phyloP scores from a whole-genome alignment of 2,797 vertebrate genomes.

The Gouania willdenowi region DNA sequence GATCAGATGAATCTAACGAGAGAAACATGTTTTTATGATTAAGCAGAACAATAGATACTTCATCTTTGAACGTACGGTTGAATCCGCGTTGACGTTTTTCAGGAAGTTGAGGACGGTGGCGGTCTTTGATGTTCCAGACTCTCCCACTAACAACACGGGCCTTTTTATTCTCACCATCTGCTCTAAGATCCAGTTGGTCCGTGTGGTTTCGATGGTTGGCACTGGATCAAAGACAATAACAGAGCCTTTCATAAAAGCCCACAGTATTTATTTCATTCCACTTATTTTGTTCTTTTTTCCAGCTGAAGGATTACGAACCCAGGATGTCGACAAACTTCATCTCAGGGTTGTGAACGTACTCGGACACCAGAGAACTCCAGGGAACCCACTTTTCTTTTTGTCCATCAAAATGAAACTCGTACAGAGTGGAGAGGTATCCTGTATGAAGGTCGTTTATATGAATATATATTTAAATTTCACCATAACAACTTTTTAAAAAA shows the following conservation, averaged over 20 bases:
- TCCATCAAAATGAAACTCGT: slow-evolving; percentile 91
- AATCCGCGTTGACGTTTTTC: slow-evolving; percentile 76
- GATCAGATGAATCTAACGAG: slow-evolving; percentile 80
- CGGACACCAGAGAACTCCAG: slow-evolving; percentile 84
- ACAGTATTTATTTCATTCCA: neutral
- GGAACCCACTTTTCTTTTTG: slow-evolving; percentile 80
- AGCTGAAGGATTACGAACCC: slow-evolving; percentile 68
- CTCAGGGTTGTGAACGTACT: slow-evolving; percentile 80
- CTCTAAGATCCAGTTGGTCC: slow-evolving; percentile 85
- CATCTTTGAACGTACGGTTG: slow-evolving; percentile 72
- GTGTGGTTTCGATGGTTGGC: slow-evolving; percentile 90
- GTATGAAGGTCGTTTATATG: slow-evolving; percentile 21
- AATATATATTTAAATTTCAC: no score
- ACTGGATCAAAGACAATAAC: slow-evolving; percentile 65
- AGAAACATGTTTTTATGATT: neutral
- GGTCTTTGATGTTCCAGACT: slow-evolving; percentile 95
- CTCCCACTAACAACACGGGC: slow-evolving; percentile 88
- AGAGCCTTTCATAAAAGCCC: neutral
- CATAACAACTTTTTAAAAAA: no score
- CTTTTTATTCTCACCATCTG: slow-evolving; percentile 88
- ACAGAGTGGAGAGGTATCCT: slow-evolving; percentile 89
- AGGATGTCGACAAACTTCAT: slow-evolving; percentile 88
- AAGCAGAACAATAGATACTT: no score
- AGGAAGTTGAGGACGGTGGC: slow-evolving; percentile 92
- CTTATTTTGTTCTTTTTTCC: neutral